phyloP scores from a whole-genome alignment of 1,140 invertebrate species.

The Heliothis virescens region DNA sequence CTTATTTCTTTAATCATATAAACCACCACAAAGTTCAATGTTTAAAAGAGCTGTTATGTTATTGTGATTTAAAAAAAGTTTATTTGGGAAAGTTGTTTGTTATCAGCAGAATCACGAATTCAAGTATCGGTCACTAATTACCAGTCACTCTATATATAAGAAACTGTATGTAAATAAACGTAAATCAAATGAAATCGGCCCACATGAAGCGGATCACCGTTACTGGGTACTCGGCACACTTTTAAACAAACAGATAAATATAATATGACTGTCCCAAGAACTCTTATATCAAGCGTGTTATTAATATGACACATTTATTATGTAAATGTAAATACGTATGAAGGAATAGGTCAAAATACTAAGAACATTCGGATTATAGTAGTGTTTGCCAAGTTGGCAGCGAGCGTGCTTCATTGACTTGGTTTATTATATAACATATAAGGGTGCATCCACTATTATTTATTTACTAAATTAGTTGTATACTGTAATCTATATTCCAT shows the following conservation, averaged over 20 bases:
- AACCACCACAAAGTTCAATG: too few relatives aligned
- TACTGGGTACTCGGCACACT: neutral
- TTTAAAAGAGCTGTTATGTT: too few relatives aligned
- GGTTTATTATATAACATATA: constrained; percentile 55
- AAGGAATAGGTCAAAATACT: constrained; percentile 58
- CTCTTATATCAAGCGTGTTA: constrained; percentile 14
- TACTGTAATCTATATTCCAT: too few relatives aligned
- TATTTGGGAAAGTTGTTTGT: too few relatives aligned
- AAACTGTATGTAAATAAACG: neutral
- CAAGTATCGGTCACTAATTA: too few relatives aligned
- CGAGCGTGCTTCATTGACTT: constrained; percentile 48
- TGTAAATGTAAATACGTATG: constrained; percentile 42
- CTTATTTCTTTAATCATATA: too few relatives aligned
- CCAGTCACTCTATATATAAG: too few relatives aligned
- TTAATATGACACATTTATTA: constrained; percentile 41
- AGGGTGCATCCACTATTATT: constrained; percentile 21
- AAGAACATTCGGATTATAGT: constrained; percentile 44
- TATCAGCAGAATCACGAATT: too few relatives aligned
- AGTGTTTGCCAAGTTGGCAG: constrained; percentile 65
- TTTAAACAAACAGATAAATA: constrained; percentile 1
- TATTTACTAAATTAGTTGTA: neutral
- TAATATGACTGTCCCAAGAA: neutral
- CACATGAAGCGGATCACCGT: neutral
- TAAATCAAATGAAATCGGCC: neutral
- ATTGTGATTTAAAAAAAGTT: too few relatives aligned